Conservation (phyloP, 2,888 invertebrate species). For the Trichacis sp. region DNA sequence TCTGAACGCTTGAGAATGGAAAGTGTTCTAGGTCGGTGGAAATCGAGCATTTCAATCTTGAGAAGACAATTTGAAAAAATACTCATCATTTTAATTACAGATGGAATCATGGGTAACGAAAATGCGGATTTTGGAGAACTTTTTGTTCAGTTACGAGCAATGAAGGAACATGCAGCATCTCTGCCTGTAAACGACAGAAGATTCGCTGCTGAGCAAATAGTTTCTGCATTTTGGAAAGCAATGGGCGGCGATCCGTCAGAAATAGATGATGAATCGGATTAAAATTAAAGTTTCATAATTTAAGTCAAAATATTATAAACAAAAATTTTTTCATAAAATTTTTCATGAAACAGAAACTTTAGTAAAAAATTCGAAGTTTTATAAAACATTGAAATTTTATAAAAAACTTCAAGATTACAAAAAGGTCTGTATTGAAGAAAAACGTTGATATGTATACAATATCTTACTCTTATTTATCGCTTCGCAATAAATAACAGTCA, state of each 20-base stretch:
- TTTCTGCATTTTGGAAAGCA: slow-evolving; percentile 80
- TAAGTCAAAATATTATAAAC: too few relatives aligned
- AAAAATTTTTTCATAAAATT: too few relatives aligned
- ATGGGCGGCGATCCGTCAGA: slow-evolving; percentile 81
- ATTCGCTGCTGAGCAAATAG: slow-evolving; percentile 79
- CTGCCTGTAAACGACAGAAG: slow-evolving; percentile 76
- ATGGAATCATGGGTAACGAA: slow-evolving; percentile 64
- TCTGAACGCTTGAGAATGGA: slow-evolving; percentile 57
- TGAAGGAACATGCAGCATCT: slow-evolving; percentile 77
- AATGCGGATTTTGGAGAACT: slow-evolving; percentile 74
- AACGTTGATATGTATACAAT: too few relatives aligned
- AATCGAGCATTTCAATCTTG: slow-evolving; percentile 3
- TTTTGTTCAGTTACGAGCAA: slow-evolving; percentile 75
- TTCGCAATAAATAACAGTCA: too few relatives aligned
- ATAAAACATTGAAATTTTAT: too few relatives aligned
- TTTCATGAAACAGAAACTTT: not conserved
- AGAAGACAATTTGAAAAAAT: not conserved
- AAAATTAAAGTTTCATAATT: not conserved
- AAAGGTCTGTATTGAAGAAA: too few relatives aligned
- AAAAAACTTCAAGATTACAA: too few relatives aligned
- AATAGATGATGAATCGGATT: slow-evolving; percentile 69
- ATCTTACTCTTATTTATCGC: too few relatives aligned
- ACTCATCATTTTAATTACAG: slow-evolving; percentile 45
- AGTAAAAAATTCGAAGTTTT: too few relatives aligned
- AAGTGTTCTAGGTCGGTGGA: slow-evolving; percentile 56